Base-by-base conservation (phyloP, 2,888 invertebrate species). In the Autographa pulchrina region DNA sequence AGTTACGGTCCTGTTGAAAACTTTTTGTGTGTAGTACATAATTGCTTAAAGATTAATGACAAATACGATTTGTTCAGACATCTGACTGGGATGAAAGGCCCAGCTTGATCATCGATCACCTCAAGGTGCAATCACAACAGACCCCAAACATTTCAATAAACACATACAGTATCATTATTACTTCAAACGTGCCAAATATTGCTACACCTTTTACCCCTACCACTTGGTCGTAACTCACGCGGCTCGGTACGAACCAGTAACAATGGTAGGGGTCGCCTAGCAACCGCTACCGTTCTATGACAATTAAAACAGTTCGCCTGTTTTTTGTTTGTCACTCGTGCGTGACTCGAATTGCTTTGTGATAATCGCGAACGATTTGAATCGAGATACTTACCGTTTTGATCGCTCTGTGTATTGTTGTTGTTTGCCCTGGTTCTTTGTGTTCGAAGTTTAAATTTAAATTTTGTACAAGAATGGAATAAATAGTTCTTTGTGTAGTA, bases 301-400 rank as follows among this genome's bases (percentile, higher is more conserved):
- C 81, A 81, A 78, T 78, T 78, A 78, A 80, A 79, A 82, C 83
- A 80, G 85, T 84, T 81, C 72, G 75, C 78, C 69, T 74, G 78
- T 67, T 83, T 84, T 85, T 85, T 80, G 72, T 82, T 48, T 64
- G 72, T 72, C 78, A 83, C 70, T 85, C 77, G 83, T 83, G 85
- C 84, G 84, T 84, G 84, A 85, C 83, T 69, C 31, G 68, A 61
- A 72, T 78, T 72, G 80, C 78, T 80, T 80, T 76, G 79, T 81
- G 83, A 71, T 76, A 80, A 77, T 84, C 80, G 81, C 81, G 60
- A 74, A 69, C 70, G 74, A 80, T 75, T 82, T 79, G 43, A 70
- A 78, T 74, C 61, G 73, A 77, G 82, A 82, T 80, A 84, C 84
- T 80, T 82, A 81, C 84, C 75, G 82, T 80, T 83, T 62, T 65